Evolutionary conservation across 2,888 invertebrate genomes (phyloP).

Genomic region (Caenorhabditis sp.): DNA sequence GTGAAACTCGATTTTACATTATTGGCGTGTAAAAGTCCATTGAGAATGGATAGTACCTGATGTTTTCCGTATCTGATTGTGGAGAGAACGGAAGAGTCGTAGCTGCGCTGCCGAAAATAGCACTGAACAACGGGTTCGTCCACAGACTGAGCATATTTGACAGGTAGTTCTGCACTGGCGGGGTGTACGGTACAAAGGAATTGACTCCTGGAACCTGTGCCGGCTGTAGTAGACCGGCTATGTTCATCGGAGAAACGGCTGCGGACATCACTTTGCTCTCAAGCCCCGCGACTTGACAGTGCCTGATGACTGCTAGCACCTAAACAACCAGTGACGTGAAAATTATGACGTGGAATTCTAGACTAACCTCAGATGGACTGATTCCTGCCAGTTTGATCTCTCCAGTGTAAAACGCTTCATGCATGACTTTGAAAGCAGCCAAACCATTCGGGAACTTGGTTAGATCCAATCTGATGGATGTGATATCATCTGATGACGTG

Average conservation of each 20-base stretch:
- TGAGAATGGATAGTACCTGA: no score
- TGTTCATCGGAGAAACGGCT: constrained; percentile 5
- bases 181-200: constrained; percentile 21
- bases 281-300: constrained; percentile 34
- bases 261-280: constrained; percentile 35
- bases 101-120: constrained; percentile 5
- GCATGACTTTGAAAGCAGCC: constrained; percentile 57
- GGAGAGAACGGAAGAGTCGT: constrained; percentile 4
- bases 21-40: not conserved
- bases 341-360: no score
- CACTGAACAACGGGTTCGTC: constrained; percentile 50
- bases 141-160: constrained; percentile 37
- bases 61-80: constrained; percentile 20
- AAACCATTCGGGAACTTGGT: constrained; percentile 54
- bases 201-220: no score
- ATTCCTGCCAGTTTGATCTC: constrained; percentile 53
- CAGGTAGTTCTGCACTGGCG: constrained; percentile 40
- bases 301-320: constrained; percentile 35
- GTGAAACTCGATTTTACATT: not conserved
- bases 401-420: constrained; percentile 61
- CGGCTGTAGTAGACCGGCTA: constrained; percentile 16
- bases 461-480: constrained; percentile 55
- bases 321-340: constrained; percentile 20
- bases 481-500: constrained; percentile 36
- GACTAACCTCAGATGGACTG: constrained; percentile 56